Evolutionary conservation across 2,888 invertebrate species (phyloP).

Genomic region (Diploptera punctata): DNA sequence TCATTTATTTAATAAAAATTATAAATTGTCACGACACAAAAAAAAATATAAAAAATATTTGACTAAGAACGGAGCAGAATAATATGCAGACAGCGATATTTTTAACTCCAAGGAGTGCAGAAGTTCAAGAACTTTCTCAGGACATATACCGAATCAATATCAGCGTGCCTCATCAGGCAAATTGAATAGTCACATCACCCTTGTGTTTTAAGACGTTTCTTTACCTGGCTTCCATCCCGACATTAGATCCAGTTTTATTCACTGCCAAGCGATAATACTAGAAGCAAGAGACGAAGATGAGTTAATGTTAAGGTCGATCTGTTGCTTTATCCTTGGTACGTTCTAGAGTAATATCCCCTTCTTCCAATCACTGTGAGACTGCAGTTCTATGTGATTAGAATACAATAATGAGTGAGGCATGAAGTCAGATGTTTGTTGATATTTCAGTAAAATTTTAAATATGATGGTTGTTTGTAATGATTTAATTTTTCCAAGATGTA

Average conservation of each 20-base stretch:
- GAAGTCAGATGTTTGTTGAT: constrained; percentile 44
- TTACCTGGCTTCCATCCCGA: constrained; percentile 32
- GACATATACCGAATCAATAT: constrained; percentile 37
- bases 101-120: constrained; percentile 18
- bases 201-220: constrained; percentile 13
- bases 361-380: constrained; percentile 42
- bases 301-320: constrained; percentile 21
- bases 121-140: constrained; percentile 39
- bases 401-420: constrained; percentile 37
- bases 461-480: constrained; percentile 44
- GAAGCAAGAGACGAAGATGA: constrained; percentile 25
- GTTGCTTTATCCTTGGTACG: constrained; percentile 31
- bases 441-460: constrained; percentile 45
- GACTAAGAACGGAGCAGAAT: constrained; percentile 1
- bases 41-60: background rate
- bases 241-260: constrained; percentile 31
- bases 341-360: constrained; percentile 35
- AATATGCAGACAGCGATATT: constrained; percentile 15
- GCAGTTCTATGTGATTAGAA: constrained; percentile 41
- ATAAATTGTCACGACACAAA: background rate
- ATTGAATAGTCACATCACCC: too few species aligned
- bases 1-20: constrained; percentile 10
- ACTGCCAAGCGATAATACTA: constrained; percentile 32
- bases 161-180: constrained; percentile 36
- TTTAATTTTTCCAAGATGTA: constrained; percentile 42